Percentiles rank a stretch among this genome's conserved stretches.
Evolutionary conservation across 64 coral and sea anemone genomes (phyloP).

Genomic region (Pocillopora verrucosa): DNA sequence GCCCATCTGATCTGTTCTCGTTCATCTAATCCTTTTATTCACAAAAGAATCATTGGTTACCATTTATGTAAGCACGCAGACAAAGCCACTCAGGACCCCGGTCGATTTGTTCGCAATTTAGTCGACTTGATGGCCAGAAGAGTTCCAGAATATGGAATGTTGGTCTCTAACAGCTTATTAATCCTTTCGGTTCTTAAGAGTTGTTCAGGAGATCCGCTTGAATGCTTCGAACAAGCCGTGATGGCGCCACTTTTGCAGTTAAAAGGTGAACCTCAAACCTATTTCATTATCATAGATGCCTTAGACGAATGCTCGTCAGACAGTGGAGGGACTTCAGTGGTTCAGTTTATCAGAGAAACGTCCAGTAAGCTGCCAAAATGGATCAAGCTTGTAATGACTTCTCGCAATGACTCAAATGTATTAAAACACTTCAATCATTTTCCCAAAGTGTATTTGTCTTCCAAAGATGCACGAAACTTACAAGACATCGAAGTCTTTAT

Average conservation of each 20-base stretch:
- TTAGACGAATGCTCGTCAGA: slow-evolving; percentile 59
- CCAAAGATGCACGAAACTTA: slow-evolving; percentile 27
- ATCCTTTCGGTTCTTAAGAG: slow-evolving; percentile 10
- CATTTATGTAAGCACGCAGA: slow-evolving; percentile 62
- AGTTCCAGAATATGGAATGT: slow-evolving; percentile 47
- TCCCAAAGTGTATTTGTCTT: slow-evolving; percentile 6
- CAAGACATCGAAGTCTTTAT: slow-evolving; percentile 58
- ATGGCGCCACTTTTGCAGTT: slow-evolving; percentile 28
- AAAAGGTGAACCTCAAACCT: neutral
- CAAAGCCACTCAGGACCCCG: slow-evolving; percentile 42
- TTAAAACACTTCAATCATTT: slow-evolving; percentile 23
- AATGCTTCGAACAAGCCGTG: slow-evolving; percentile 63
- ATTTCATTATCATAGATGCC: slow-evolving; percentile 62
- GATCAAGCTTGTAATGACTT: slow-evolving; percentile 43
- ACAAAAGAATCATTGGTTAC: slow-evolving; percentile 56
- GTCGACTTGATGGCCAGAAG: slow-evolving; percentile 54
- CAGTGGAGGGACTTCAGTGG: slow-evolving; percentile 11
- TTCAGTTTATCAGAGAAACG: slow-evolving; percentile 27
- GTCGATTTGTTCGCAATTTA: slow-evolving; percentile 59
- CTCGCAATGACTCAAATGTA: slow-evolving; percentile 42
- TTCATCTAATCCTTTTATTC: slow-evolving; percentile 45
- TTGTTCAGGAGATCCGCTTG: slow-evolving; percentile 42
- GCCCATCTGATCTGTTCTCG: slow-evolving; percentile 64
- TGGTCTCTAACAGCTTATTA: slow-evolving; percentile 36
- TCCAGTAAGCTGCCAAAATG: slow-evolving; percentile 25